Evolutionary conservation across 2,797 vertebrate genomes (phyloP), one percentile per base, ranked within the genome.

Genomic region (Cuniculus paca): DNA sequence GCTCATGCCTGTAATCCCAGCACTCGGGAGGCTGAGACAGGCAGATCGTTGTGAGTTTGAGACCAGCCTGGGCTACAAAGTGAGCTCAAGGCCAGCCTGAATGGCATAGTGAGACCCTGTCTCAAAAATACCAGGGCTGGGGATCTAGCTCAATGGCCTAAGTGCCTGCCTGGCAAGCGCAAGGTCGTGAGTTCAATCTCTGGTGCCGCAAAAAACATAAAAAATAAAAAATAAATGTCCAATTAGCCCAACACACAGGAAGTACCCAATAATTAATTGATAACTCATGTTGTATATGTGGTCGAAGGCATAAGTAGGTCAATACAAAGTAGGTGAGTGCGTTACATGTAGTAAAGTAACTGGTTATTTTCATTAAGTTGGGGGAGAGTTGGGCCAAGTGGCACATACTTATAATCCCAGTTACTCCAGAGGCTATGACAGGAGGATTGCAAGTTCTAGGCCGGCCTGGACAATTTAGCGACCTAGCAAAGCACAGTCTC

Each of bases 191-290:
- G n/a, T n/a, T n/a, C n/a, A n/a, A n/a, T n/a, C n/a, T n/a, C n/a
- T n/a, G n/a, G n/a, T n/a, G n/a, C n/a, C n/a, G n/a, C n/a, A n/a
- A n/a, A n/a, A n/a, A n/a, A n/a, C n/a, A n/a, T n/a, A n/a, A n/a
- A n/a, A n/a, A n/a, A n/a, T n/a, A n/a, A n/a, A n/a, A n/a, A 83
- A 36, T 95, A 94, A 94, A 81, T 26, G 77, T 91, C 70, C 83
- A 72, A 13, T 1, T n/a, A 89, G 85, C 5, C 79, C 60, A 91
- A 82, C 3, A 56, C 31, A 77, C 52, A 88, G 52, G 89, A 95
- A 95, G 48, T 10, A 2, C 36, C 48, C n/a, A 54, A 26, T 52
- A 88, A 81, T 72, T 78, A 50, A 68, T 92, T 48, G 74, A 80
- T 88, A 90, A 77, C 75, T 93, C 52, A 45, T 20, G 42, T 52